Conservation (phyloP, 2,888 invertebrate genomes). For the Hoplodrina ambigua region DNA sequence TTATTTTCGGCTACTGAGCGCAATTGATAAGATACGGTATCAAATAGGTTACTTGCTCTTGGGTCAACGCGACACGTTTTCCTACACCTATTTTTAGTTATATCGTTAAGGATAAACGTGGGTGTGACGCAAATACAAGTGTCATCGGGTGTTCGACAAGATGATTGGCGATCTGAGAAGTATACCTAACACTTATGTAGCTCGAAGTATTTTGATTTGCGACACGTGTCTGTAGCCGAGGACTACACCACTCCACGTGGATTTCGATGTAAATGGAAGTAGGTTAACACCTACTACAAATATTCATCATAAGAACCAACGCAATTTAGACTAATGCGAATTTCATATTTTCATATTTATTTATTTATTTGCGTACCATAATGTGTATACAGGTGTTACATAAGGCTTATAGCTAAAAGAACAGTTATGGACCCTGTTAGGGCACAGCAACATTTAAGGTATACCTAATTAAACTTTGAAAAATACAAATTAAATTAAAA, state of each 20-base stretch:
- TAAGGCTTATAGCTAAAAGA: too few relatives aligned
- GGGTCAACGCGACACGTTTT: slow-evolving; percentile 44
- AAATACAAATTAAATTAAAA: too few relatives aligned
- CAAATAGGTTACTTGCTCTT: slow-evolving; percentile 59
- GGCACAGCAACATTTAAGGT: too few relatives aligned
- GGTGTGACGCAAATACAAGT: slow-evolving; percentile 30
- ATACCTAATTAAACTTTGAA: too few relatives aligned
- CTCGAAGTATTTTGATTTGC: not conserved
- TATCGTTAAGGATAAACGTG: slow-evolving; percentile 27
- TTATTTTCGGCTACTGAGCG: slow-evolving; percentile 49
- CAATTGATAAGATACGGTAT: slow-evolving; percentile 58
- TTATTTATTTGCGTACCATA: too few relatives aligned
- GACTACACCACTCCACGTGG: not conserved
- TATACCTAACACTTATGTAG: slow-evolving; percentile 2
- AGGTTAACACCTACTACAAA: not conserved
- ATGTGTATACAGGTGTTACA: too few relatives aligned
- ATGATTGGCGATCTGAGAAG: slow-evolving; percentile 3
- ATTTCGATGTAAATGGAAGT: not conserved
- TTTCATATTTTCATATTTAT: too few relatives aligned
- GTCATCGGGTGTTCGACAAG: slow-evolving; percentile 5
- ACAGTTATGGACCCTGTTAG: too few relatives aligned
- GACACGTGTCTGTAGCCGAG: not conserved
- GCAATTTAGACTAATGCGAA: not conserved
- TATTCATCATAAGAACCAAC: not conserved
- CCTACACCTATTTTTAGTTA: slow-evolving; percentile 36